Conservation (phyloP, 2,888 invertebrate species). For the Palloptera scutellata region DNA sequence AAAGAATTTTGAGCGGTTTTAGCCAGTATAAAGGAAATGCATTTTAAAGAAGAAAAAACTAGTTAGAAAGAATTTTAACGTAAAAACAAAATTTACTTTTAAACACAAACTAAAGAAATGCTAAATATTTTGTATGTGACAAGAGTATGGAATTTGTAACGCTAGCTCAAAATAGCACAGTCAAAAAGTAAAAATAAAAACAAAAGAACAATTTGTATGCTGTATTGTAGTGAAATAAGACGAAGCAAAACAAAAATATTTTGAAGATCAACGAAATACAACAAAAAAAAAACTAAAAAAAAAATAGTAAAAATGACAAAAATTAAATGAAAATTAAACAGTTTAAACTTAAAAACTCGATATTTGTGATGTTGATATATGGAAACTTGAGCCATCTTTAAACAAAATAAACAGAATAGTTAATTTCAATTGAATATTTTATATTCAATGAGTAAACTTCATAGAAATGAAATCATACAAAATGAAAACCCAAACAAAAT, state of each 20-base stretch:
- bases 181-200: background rate
- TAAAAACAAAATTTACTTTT: background rate
- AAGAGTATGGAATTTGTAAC: constrained; percentile 19
- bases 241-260: too few species aligned
- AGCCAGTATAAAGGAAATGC: constrained; percentile 2
- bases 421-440: background rate
- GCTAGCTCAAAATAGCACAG: constrained; percentile 19
- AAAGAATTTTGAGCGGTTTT: background rate
- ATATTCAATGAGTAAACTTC: constrained; percentile 25
- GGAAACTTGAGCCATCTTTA: constrained; percentile 20
- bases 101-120: constrained; percentile 1
- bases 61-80: constrained; percentile 18
- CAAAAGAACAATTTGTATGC: background rate
- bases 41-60: constrained; percentile 9
- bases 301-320: background rate
- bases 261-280: constrained; percentile 16
- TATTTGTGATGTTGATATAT: constrained; percentile 21
- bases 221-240: background rate
- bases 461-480: constrained; percentile 7
- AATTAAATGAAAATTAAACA: background rate
- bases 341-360: constrained; percentile 13
- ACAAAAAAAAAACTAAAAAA: background rate
- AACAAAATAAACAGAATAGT: constrained; percentile 11
- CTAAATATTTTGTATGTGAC: background rate
- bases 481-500: constrained; percentile 18